phyloP scores from a whole-genome alignment of 37 sponge, comb jelly and placozoan genomes.

The Tethya wilhelma region DNA sequence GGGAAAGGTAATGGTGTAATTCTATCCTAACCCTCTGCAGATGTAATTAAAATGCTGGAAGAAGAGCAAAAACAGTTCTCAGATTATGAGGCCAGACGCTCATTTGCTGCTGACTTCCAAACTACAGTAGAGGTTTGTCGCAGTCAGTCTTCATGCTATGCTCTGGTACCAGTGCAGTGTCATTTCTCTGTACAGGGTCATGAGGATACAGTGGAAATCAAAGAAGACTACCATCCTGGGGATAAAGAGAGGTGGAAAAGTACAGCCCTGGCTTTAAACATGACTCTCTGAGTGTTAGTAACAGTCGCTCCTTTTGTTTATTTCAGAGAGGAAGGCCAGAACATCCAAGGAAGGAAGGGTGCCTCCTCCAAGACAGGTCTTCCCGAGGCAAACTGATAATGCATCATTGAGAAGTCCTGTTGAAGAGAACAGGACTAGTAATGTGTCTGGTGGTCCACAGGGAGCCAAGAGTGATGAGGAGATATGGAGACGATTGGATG shows the following conservation, averaged over 20 bases:
- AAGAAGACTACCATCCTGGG: conserved; percentile 41
- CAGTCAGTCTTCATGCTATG: too few species aligned
- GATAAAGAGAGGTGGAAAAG: conserved; percentile 4
- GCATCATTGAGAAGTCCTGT: too few species aligned
- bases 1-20: too few species aligned
- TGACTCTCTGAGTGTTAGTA: not conserved
- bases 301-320: not conserved
- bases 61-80: conserved; percentile 38
- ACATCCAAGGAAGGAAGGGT: not conserved
- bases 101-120: conserved; percentile 42
- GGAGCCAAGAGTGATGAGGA: conserved; percentile 9
- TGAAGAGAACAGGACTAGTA: too few species aligned
- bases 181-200: conserved; percentile 38
- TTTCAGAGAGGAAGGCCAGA: conserved; percentile 16
- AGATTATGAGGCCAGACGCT: conserved; percentile 42
- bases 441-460: too few species aligned
- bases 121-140: conserved; percentile 3
- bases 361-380: conserved; percentile 31
- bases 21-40: too few species aligned
- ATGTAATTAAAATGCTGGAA: conserved; percentile 57
- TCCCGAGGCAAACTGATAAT: not conserved
- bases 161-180: too few species aligned
- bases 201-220: conserved; percentile 62
- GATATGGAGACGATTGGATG: conserved; percentile 48
- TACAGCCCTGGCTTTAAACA: not conserved